Base-by-base conservation (phyloP, 2,797 vertebrate genomes). In the Valencia hispanica region DNA sequence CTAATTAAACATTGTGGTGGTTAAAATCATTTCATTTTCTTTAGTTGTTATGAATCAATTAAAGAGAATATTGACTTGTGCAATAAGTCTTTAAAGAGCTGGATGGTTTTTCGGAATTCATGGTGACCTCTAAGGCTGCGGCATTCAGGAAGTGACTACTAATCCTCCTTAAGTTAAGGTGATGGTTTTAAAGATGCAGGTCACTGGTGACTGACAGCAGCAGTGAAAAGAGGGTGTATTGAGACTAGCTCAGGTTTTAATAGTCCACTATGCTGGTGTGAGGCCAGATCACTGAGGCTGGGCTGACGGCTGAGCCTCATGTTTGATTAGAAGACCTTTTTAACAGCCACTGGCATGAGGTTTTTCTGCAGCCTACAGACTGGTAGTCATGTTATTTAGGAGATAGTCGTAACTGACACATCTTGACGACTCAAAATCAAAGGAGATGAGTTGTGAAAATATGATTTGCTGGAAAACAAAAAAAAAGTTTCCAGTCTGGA, bases 81-180 rank as follows among this genome's bases (percentile, higher is more conserved):
- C 30, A 20, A 39, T 9, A 55, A 55, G 17, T 43, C 39, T 68
- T 43, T 68, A 32, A 41, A 27, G 39, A 43, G 7, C 5, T 3
- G 39, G 6, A n/a, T 68, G 15, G 39, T 43, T 68, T n/a, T 17
- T 34, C 43, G 34, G 50, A 48, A 76, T 50, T 83, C 61, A 70
- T 48, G 25, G n/a, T 65, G 51, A 79, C 78, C 83, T 87, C 75
- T 83, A 79, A 84, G 85, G 84, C 82, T 34, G 73, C 61, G 82
- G 74, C 70, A 76, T 78, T 86, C 84, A 84, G 88, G 92, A 94
- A 91, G 86, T 77, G 20, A 66, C 66, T 41, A 71, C 69, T 93
- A 94, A 94, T 93, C 89, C 89, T 34, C 85, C 80, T 76, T 89
- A 88, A 87, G 77, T 81, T 68, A 77, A 87, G 84, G 87, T 87